Evolutionary conservation across 2,113 vertebrate genomes (phyloP).

Genomic region (Anthoscopus minutus): DNA sequence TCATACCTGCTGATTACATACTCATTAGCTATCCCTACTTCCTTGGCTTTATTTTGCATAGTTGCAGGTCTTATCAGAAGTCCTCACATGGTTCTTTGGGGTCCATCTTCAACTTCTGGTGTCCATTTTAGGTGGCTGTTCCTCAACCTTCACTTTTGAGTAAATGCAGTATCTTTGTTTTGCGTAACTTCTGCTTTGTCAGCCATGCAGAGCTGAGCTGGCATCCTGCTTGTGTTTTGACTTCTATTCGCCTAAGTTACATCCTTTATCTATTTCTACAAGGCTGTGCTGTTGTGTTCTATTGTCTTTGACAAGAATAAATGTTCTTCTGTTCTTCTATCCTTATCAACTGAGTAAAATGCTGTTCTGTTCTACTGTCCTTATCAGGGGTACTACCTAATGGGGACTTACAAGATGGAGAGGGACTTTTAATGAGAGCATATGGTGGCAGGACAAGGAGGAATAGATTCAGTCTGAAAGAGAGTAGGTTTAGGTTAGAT

Average conservation of each 20-base stretch:
- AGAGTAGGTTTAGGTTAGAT: neutral
- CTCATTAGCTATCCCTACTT: neutral
- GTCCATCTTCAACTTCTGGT: neutral
- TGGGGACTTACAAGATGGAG: neutral
- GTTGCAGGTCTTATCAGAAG: neutral
- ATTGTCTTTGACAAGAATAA: neutral
- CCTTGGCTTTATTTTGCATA: neutral
- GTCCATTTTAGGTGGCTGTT: neutral
- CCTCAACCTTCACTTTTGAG: neutral
- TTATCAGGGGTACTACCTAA: neutral
- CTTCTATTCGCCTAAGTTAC: neutral
- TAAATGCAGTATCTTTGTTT: rapidly evolving
- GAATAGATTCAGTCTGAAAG: neutral
- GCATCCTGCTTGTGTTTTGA: neutral
- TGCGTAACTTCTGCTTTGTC: neutral
- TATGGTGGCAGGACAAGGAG: neutral
- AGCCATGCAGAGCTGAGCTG: neutral
- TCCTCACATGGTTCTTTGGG: neutral
- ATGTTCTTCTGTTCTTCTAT: neutral
- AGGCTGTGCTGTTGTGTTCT: neutral
- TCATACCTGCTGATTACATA: neutral
- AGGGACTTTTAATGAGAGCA: neutral
- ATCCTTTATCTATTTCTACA: neutral
- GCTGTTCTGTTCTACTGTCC: neutral
- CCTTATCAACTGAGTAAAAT: neutral